Base-by-base conservation (phyloP, 2,797 vertebrate species). In the Acipenser oxyrinchus region DNA sequence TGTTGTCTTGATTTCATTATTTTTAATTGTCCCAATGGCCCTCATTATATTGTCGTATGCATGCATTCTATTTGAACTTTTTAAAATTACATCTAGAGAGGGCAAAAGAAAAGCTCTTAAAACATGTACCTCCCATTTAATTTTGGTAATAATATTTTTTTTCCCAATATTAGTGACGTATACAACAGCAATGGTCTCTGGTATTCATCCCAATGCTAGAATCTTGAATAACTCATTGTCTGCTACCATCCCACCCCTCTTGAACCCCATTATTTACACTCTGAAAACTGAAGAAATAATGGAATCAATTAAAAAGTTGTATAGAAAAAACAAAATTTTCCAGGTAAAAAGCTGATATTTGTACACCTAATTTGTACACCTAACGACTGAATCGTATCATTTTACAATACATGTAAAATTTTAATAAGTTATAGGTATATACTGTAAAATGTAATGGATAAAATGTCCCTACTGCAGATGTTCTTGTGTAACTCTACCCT, bases 71-170 rank as follows among this genome's bases (percentile, higher is more conserved):
- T 6, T 65, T 7, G 75, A 78, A 7, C 63, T 83, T 49, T 69
- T 58, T 48, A 76, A 72, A 61, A 77, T 79, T 10, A 69, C 77
- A 10, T 78, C 75, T 51, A 5, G 68, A 8, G 67, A 71, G 4
- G 66, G 79, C 48, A 64, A 78, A 10, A 7, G 74, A 0, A 83
- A 70, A 72, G 80, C 75, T 0, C 13, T 79, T 11, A 79, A 79
- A 79, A 87, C 83, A 0, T 87, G 82, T 60, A 72, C 69, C 4
- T 73, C 78, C 63, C 82, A 87, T 60, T 63, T 86, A 48, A 67
- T 80, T 1, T 70, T 87, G 23, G 83, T 83, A 6, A 75, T 70
- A 1, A 62, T 83, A 13, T 81, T 74, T 51, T 86, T 79, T 50
- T 15, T 85, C 1, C 81, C 84, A 4, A 0, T 77, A 49, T 0